These are phyloP conservation scores for Dinothrombium tinctorium DNA, from an alignment of 1,140 invertebrate genomes.

Conservation along the genomic window DNA sequence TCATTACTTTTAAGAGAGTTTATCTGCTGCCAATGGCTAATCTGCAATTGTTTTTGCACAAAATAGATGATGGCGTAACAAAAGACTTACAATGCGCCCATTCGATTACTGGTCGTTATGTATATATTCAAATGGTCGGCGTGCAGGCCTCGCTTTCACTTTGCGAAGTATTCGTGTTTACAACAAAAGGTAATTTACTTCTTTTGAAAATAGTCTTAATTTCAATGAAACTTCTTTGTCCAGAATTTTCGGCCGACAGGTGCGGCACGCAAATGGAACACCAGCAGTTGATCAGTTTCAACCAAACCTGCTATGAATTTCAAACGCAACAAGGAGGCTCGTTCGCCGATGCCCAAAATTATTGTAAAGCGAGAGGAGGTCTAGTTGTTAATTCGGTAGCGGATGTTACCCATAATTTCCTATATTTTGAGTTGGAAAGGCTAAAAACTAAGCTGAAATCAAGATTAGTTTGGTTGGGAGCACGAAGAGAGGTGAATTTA, in stretches of 20 bases:
- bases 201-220: slow-evolving; percentile 4
- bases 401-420: slow-evolving; percentile 36
- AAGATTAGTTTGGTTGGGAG: slow-evolving; percentile 70
- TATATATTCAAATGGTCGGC: slow-evolving; percentile 65
- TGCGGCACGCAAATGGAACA: slow-evolving; percentile 12
- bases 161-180: slow-evolving; percentile 75
- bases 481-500: slow-evolving; percentile 38
- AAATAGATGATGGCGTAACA: slow-evolving; percentile 58
- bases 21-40: slow-evolving; percentile 1
- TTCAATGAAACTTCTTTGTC: slow-evolving; percentile 3
- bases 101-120: slow-evolving; percentile 53
- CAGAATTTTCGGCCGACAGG: slow-evolving; percentile 12
- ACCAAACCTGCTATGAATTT: slow-evolving; percentile 64
- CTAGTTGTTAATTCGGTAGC: slow-evolving; percentile 51
- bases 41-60: slow-evolving; percentile 10
- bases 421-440: slow-evolving; percentile 48
- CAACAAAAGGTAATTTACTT: slow-evolving; percentile 41
- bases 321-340: slow-evolving; percentile 35
- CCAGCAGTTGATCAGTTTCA: slow-evolving; percentile 23
- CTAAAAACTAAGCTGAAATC: slow-evolving; percentile 43
- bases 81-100: slow-evolving; percentile 67
- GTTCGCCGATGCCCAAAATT: slow-evolving; percentile 44
- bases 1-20: neutral
- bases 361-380: slow-evolving; percentile 35
- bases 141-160: slow-evolving; percentile 65